Base-by-base conservation (phyloP, 2,113 vertebrate species). In the Meleagris gallopavo region DNA sequence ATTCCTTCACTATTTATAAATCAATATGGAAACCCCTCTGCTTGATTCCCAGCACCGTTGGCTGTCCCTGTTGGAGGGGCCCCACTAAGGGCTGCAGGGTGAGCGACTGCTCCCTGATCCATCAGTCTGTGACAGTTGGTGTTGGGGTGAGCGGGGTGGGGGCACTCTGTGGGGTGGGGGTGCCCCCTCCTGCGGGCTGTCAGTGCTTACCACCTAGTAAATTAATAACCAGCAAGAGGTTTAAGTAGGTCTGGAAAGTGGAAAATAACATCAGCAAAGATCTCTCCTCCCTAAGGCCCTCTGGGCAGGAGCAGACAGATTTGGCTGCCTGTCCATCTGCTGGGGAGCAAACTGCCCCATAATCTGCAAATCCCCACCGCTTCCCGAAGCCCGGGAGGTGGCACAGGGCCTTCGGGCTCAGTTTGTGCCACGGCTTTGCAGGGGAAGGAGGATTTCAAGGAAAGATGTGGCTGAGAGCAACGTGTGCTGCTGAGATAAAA, bases 1-100 rank as follows among this genome's bases (percentile, higher is more conserved):
- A 96, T 97, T 96, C 96, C 83, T 62, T 71, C 6, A 66, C 91
- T 94, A 80, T 96, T 96, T 96, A 77, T 45, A 74, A 94, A 96
- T 66, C 95, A 24, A 76, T 36, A 78, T 76, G 95, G 90, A 94
- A 96, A 91, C 84, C 89, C 89, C 78, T 69, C 65, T 12, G 83
- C 10, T 91, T 76, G 24, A 38, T 76, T 86, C 69, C 69, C 52
- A 29, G 71, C 3, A 0, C 43, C 21, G 80, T 32, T 72, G 83
- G 73, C 45, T 76, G 65, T 64, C 48, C 83, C 92, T 82, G 95
- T 92, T 17, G 52, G 52, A 15, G 52, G 52, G 86, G 21, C 27
- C 80, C 93, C 6, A 0, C 52, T 66, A 60, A 70, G 67, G 88
- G 18, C 74, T 22, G 1, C 0, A 18, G 16, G 77, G 20, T 17